These are phyloP conservation scores for Bubalus kerabau DNA, from an alignment of 2,113 vertebrate species.

Conservation along the genomic window DNA sequence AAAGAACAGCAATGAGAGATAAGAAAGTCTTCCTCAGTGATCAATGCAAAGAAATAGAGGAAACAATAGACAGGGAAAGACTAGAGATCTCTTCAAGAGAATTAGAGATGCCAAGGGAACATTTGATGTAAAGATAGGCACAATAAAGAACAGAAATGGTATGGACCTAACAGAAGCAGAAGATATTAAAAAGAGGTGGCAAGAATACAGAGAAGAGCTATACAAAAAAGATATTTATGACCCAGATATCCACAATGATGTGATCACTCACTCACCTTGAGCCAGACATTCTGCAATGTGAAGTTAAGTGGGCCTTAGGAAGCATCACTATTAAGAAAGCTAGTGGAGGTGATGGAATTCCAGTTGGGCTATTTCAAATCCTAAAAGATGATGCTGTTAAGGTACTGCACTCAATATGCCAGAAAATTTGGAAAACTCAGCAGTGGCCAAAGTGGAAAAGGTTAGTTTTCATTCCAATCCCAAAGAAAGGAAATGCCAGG, in stretches of 20 bases:
- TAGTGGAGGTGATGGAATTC: background rate
- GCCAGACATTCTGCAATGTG: background rate
- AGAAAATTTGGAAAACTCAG: background rate
- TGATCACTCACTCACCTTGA: background rate
- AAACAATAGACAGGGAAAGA: too few relatives aligned
- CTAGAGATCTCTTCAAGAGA: too few relatives aligned
- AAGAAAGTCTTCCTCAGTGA: too few relatives aligned
- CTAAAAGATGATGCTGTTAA: background rate
- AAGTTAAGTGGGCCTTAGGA: background rate
- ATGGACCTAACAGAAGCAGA: too few relatives aligned
- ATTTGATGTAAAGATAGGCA: too few relatives aligned
- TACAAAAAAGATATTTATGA: background rate
- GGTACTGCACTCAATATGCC: background rate
- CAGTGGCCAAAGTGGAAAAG: background rate
- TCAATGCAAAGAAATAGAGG: too few relatives aligned
- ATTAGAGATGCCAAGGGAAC: too few relatives aligned
- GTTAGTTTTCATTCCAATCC: background rate
- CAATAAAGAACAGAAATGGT: too few relatives aligned
- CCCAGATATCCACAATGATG: background rate
- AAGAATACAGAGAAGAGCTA: background rate
- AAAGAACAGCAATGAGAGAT: too few relatives aligned
- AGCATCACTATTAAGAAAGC: background rate
- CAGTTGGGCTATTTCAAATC: background rate
- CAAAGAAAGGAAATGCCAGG: background rate
- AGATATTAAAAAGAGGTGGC: too few relatives aligned